These are phyloP conservation scores for Erpornis zantholeuca DNA, from an alignment of 2,113 vertebrate species.

Conservation along the genomic window DNA sequence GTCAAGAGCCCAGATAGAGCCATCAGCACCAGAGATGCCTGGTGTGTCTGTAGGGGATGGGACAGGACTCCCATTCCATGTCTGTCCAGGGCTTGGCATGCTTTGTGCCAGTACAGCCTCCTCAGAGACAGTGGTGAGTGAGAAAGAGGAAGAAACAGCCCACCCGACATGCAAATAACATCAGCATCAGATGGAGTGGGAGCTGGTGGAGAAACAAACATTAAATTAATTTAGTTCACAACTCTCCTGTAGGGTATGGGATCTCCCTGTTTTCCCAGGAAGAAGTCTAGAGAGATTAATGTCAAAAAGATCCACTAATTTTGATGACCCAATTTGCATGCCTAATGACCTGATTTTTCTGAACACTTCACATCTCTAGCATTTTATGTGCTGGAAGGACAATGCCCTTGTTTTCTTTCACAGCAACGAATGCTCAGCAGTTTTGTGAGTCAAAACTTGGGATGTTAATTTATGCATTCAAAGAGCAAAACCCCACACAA, in stretches of 20 bases:
- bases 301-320: slow-evolving; percentile 71
- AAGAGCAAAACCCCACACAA: slow-evolving; percentile 9
- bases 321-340: slow-evolving; percentile 67
- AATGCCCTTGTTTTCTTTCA: slow-evolving; percentile 51
- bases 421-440: neutral
- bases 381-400: slow-evolving; percentile 48
- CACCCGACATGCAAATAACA: neutral
- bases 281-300: slow-evolving; percentile 67
- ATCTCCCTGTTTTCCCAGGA: slow-evolving; percentile 62
- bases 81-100: neutral
- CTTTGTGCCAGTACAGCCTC: accelerated
- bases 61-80: neutral
- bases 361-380: slow-evolving; percentile 7
- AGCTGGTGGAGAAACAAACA: slow-evolving; percentile 58
- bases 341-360: slow-evolving; percentile 67
- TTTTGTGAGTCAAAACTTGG: slow-evolving; percentile 37
- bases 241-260: slow-evolving; percentile 67
- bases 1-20: neutral
- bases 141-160: neutral
- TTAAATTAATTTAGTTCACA: slow-evolving; percentile 70
- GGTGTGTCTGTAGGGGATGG: no score
- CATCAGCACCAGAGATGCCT: neutral
- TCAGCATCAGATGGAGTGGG: slow-evolving; percentile 33
- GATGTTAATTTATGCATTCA: slow-evolving; percentile 32
- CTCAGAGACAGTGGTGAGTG: neutral